These are phyloP conservation scores for Regulus satrapa DNA, from an alignment of 2,113 vertebrate species.

Conservation along the genomic window DNA sequence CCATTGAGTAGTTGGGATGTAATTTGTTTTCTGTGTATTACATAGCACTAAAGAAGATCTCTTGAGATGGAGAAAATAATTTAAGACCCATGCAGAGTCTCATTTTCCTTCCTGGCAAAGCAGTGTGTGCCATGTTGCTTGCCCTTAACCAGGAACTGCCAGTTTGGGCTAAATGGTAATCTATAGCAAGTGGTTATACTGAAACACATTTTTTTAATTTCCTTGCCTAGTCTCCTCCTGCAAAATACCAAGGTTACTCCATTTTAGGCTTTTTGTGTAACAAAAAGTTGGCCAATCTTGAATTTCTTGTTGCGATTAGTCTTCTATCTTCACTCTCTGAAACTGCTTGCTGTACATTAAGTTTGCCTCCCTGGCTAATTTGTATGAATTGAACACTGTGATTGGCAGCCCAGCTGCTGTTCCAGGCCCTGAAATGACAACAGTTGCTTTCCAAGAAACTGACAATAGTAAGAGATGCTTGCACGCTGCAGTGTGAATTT, in stretches of 20 bases:
- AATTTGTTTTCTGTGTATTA: constrained; percentile 23
- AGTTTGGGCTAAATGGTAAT: neutral
- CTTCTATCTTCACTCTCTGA: neutral
- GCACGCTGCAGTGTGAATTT: neutral
- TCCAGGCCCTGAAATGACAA: neutral
- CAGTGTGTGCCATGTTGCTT: neutral
- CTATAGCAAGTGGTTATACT: neutral
- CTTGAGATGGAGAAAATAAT: neutral
- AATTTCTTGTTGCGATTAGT: neutral
- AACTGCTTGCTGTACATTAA: neutral
- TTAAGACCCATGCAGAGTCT: neutral
- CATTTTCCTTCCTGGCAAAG: neutral
- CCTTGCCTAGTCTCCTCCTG: neutral
- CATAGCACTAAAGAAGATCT: neutral
- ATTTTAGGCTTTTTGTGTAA: neutral
- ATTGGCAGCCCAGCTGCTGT: neutral
- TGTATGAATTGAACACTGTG: neutral
- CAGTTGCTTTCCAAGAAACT: neutral
- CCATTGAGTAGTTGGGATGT: neutral
- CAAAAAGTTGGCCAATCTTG: neutral
- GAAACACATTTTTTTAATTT: neutral
- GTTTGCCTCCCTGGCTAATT: neutral
- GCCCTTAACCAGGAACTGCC: neutral
- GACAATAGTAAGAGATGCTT: neutral
- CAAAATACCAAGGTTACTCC: neutral